phyloP scores from a whole-genome alignment of 1,140 invertebrate genomes.

The Eriosoma lanigerum region DNA sequence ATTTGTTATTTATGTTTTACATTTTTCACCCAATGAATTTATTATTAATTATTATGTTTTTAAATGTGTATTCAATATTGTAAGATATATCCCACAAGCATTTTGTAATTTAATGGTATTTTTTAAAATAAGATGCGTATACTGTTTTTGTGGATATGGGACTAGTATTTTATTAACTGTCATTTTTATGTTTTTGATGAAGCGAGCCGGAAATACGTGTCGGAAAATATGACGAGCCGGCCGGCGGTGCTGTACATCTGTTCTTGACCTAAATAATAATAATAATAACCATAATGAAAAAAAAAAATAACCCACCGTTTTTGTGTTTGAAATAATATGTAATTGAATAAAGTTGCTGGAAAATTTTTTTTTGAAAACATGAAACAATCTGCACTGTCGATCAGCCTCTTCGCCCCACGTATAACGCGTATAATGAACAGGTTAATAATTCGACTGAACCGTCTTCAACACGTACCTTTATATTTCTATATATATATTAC shows the following conservation, averaged over 20 bases:
- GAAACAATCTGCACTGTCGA: slow-evolving; percentile 26
- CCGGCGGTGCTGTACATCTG: background rate
- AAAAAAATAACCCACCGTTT: background rate
- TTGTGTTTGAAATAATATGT: background rate
- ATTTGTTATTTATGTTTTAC: no score
- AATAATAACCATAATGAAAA: background rate
- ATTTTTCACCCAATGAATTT: no score
- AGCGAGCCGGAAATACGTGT: no score
- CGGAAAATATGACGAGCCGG: background rate
- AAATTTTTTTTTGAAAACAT: background rate
- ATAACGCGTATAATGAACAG: slow-evolving; percentile 10
- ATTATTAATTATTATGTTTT: no score
- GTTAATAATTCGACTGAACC: background rate
- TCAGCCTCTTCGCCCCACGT: background rate
- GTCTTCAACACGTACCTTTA: background rate
- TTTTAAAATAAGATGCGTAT: no score
- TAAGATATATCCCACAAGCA: no score
- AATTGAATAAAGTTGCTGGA: slow-evolving; percentile 10
- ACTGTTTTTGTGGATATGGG: no score
- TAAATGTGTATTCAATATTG: no score
- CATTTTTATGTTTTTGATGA: no score
- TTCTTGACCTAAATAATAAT: slow-evolving; percentile 36
- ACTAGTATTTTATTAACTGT: no score
- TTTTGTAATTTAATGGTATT: no score
- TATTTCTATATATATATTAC: background rate